phyloP scores from a whole-genome alignment of 2,797 vertebrate genomes.

The Mormyrus hasselquistii region DNA sequence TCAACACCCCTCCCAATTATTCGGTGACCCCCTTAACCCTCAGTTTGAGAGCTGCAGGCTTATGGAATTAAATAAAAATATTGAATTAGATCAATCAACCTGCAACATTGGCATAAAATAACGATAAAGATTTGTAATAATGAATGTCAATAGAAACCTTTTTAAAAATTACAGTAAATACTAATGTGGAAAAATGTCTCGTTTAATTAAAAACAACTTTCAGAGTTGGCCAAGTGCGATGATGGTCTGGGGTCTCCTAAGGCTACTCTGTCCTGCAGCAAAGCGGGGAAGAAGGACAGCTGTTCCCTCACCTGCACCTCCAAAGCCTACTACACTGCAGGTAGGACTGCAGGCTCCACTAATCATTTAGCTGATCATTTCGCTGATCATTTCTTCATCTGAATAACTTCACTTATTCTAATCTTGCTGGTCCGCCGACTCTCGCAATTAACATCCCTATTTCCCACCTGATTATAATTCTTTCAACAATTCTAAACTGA shows the following conservation, averaged over 20 bases:
- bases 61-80: background rate
- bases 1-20: background rate
- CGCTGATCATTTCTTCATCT: background rate
- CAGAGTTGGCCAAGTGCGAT: constrained; percentile 80
- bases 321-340: constrained; percentile 73
- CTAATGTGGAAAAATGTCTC: background rate
- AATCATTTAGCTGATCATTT: background rate
- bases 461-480: background rate
- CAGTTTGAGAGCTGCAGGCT: background rate
- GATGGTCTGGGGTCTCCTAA: constrained; percentile 65
- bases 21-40: background rate
- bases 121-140: background rate
- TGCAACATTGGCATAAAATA: background rate
- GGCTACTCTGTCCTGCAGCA: constrained; percentile 84
- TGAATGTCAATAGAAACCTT: background rate
- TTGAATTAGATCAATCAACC: background rate
- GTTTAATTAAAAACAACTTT: constrained; percentile 13
- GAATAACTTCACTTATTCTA: background rate
- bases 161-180: background rate
- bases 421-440: background rate
- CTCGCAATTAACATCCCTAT: background rate
- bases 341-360: constrained; percentile 35
- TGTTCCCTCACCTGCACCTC: constrained; percentile 90
- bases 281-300: constrained; percentile 88
- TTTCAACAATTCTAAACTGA: background rate